phyloP scores from a whole-genome alignment of 2,888 invertebrate genomes.

The Himalopsyche anomala region DNA sequence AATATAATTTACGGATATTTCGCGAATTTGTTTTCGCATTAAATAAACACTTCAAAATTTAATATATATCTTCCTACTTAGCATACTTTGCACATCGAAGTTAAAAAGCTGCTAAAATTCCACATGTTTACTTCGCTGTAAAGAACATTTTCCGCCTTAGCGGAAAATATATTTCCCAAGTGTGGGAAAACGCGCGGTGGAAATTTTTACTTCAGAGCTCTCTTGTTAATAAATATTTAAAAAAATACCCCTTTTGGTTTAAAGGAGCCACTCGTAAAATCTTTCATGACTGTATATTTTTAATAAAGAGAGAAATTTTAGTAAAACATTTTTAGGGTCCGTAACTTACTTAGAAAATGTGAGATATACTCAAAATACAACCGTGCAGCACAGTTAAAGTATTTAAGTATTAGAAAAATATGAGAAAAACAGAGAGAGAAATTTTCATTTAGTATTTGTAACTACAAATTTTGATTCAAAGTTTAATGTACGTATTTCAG shows the following conservation, averaged over 20 bases:
- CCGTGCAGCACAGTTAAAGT: too few relatives aligned
- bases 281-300: conserved; percentile 10
- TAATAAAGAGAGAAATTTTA: conserved; percentile 8
- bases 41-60: conserved; percentile 16
- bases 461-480: too few relatives aligned
- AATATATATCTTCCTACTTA: neutral
- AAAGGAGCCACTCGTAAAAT: neutral
- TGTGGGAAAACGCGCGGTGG: conserved; percentile 8
- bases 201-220: conserved; percentile 7
- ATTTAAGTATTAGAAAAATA: too few relatives aligned
- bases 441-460: too few relatives aligned
- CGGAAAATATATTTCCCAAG: neutral
- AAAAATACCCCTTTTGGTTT: conserved; percentile 13
- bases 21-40: conserved; percentile 2
- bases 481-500: too few relatives aligned
- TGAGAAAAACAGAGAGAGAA: too few relatives aligned
- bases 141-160: conserved; percentile 28
- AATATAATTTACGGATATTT: neutral
- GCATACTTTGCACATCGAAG: neutral
- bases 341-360: too few relatives aligned
- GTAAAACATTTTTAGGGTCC: neutral
- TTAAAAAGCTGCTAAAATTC: conserved; percentile 28
- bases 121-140: conserved; percentile 35
- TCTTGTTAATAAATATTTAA: conserved; percentile 2
- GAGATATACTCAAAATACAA: too few relatives aligned